Evolutionary conservation across 2,797 vertebrate genomes (phyloP).

Genomic region (Cichlasoma orientale): DNA sequence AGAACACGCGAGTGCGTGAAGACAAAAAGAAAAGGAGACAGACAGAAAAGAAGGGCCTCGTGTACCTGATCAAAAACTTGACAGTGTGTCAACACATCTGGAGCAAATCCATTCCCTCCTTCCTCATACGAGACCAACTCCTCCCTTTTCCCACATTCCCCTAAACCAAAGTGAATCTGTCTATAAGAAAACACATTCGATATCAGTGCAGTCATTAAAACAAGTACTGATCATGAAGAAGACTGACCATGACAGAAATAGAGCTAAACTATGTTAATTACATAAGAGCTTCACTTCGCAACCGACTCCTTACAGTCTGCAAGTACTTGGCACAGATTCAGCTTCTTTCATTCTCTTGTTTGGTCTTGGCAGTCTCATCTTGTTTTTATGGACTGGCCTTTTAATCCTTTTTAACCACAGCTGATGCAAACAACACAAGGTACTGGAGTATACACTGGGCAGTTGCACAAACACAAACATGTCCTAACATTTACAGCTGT

Average conservation of each 20-base stretch:
- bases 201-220: slow-evolving; percentile 44
- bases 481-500: slow-evolving; percentile 74
- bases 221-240: slow-evolving; percentile 38
- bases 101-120: slow-evolving; percentile 59
- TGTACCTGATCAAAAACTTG: slow-evolving; percentile 65
- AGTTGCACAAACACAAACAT: slow-evolving; percentile 74
- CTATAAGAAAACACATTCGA: slow-evolving; percentile 44
- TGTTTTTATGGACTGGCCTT: slow-evolving; percentile 65
- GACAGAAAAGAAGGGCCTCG: slow-evolving; percentile 4
- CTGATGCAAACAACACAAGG: slow-evolving; percentile 65
- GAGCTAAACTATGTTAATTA: slow-evolving; percentile 44
- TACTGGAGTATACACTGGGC: slow-evolving; percentile 54
- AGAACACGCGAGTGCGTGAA: background rate
- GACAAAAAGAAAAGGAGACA: slow-evolving; percentile 16
- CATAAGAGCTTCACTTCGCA: slow-evolving; percentile 42
- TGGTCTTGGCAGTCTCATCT: slow-evolving; percentile 52
- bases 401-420: slow-evolving; percentile 61
- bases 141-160: slow-evolving; percentile 28
- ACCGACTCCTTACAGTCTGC: slow-evolving; percentile 44
- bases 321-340: slow-evolving; percentile 48
- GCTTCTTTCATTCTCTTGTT: slow-evolving; percentile 50
- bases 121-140: slow-evolving; percentile 15
- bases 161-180: slow-evolving; percentile 25
- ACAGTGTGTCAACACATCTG: slow-evolving; percentile 68
- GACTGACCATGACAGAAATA: slow-evolving; percentile 28